These are phyloP conservation scores for Charina bottae DNA, from an alignment of 2,113 vertebrate species.

Conservation along the genomic window DNA sequence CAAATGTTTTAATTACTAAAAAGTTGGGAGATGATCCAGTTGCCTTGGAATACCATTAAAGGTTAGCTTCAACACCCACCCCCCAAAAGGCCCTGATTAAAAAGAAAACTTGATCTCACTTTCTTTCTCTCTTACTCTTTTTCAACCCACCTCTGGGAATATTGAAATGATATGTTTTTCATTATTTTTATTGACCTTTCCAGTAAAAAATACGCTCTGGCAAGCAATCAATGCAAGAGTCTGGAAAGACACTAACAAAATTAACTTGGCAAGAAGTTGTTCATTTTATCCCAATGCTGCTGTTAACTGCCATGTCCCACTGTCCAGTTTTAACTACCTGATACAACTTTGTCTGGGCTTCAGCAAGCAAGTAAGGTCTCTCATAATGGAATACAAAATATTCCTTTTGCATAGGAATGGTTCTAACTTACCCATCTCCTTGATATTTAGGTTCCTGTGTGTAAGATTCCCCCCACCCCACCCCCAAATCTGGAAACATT, in stretches of 20 bases:
- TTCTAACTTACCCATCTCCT: not conserved
- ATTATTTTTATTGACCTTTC: not conserved
- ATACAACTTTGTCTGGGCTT: not conserved
- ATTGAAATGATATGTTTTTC: not conserved
- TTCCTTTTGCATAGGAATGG: not conserved
- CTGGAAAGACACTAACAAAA: not conserved
- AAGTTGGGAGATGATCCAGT: constrained; percentile 19
- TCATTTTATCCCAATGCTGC: not conserved
- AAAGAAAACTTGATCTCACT: constrained; percentile 31
- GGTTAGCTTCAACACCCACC: constrained; percentile 25
- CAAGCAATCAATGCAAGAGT: not conserved
- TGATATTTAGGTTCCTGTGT: not conserved
- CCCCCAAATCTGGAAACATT: not conserved
- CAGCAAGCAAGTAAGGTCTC: not conserved
- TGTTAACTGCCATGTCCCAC: not conserved
- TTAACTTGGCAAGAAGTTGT: not conserved
- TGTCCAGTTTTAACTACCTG: not conserved
- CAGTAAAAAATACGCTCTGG: not conserved
- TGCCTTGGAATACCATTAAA: constrained; percentile 43
- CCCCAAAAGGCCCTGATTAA: constrained; percentile 30
- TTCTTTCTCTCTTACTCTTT: not conserved
- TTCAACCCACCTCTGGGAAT: not conserved
- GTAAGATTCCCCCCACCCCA: not conserved
- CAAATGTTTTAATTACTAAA: constrained; percentile 20
- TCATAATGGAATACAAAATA: not conserved